phyloP scores from a whole-genome alignment of 1,140 invertebrate genomes.

The Zaprionus capensis region DNA sequence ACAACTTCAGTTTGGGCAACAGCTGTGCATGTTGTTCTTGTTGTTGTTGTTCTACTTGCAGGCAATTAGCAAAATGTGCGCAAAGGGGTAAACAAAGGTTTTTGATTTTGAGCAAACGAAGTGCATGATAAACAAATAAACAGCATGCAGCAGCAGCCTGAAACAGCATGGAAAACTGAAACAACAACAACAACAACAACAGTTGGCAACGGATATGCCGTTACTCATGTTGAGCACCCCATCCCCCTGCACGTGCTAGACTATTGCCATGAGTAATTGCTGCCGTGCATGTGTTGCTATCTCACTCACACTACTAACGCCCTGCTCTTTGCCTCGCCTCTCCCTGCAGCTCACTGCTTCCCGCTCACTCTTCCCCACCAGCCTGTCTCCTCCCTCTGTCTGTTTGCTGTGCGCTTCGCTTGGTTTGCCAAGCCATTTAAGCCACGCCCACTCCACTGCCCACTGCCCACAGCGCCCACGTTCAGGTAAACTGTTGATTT shows the following conservation, averaged over 20 bases:
- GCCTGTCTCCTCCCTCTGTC: not conserved
- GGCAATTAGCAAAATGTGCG: slow-evolving; percentile 31
- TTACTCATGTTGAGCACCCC: slow-evolving; percentile 44
- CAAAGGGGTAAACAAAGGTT: slow-evolving; percentile 33
- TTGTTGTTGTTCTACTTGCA: not conserved
- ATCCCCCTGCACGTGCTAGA: not conserved
- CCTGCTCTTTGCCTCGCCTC: no score
- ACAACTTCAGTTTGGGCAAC: not conserved
- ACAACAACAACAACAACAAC: slow-evolving; percentile 10
- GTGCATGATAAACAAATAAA: slow-evolving; percentile 65
- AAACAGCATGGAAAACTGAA: slow-evolving; percentile 11
- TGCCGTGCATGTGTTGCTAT: slow-evolving; percentile 54
- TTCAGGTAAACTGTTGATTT: slow-evolving; percentile 79
- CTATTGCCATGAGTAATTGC: slow-evolving; percentile 77
- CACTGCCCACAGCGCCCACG: slow-evolving; percentile 37
- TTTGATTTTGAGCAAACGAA: slow-evolving; percentile 70
- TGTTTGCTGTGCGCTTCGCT: slow-evolving; percentile 63
- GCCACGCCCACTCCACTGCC: slow-evolving; percentile 32
- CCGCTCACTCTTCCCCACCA: no score
- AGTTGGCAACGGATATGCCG: slow-evolving; percentile 47
- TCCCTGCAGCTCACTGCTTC: no score
- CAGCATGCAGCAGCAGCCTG: slow-evolving; percentile 30
- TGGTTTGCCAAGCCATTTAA: slow-evolving; percentile 68
- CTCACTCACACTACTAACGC: not conserved
- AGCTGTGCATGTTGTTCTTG: not conserved